Conservation (phyloP, 2,797 vertebrate genomes). For the Thaleichthys pacificus region DNA sequence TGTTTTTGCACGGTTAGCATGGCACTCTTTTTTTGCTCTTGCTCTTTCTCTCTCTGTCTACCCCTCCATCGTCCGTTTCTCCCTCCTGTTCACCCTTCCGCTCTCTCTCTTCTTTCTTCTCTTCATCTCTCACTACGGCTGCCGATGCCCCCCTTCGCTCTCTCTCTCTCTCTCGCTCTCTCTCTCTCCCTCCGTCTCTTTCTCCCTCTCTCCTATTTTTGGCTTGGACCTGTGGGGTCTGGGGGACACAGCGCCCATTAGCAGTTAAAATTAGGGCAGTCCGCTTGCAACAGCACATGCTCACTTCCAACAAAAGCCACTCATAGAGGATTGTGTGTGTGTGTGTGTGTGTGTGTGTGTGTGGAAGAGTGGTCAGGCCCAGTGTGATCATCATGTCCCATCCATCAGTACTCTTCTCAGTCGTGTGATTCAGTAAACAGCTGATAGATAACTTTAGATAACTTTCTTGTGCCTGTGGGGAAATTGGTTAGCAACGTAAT, state of each 20-base stretch:
- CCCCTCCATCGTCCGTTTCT: not conserved
- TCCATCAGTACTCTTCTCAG: conserved; percentile 50
- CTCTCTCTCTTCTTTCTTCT: conserved; percentile 58
- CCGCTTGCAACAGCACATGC: conserved; percentile 72
- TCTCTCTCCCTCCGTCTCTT: conserved; percentile 40
- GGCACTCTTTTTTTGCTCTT: conserved; percentile 13
- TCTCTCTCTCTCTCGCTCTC: conserved; percentile 22
- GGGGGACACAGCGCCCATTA: conserved; percentile 67
- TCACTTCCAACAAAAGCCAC: conserved; percentile 73
- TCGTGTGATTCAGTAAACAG: conserved; percentile 53
- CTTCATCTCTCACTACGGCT: conserved; percentile 79
- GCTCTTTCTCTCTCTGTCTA: conserved; percentile 12
- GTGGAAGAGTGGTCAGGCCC: conserved; percentile 41
- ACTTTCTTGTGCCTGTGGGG: too few relatives aligned
- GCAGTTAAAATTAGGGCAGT: conserved; percentile 81
- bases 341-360: conserved; percentile 14
- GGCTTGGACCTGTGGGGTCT: conserved; percentile 67
- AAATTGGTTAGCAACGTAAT: too few relatives aligned
- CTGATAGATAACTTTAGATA: not conserved
- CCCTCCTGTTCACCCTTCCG: conserved; percentile 17
- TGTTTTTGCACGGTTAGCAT: too few relatives aligned
- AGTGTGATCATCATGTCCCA: conserved; percentile 59
- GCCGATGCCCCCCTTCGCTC: not conserved
- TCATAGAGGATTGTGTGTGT: conserved; percentile 11
- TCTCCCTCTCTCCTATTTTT: conserved; percentile 80